Base-by-base conservation (phyloP, 2,797 vertebrate genomes). In the Chaenodraco wilsoni region DNA sequence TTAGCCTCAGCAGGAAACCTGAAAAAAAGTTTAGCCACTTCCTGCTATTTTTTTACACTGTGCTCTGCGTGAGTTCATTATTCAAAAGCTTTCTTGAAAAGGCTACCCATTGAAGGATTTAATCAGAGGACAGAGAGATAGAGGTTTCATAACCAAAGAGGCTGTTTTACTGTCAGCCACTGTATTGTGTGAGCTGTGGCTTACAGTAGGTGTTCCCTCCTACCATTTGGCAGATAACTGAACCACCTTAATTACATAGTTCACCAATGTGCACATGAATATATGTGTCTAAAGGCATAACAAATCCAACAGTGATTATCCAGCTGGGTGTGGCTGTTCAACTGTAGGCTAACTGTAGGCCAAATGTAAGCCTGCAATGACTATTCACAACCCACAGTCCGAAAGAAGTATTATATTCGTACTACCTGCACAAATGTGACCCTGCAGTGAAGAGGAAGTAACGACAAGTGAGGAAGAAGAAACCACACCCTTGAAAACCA, bases 1-100 rank as follows among this genome's bases (percentile, higher is more conserved):
- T 77, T 69, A 83, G 84, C 87, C 87, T 84, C 84, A 86, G 86
- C 92, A 93, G 90, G 92, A 93, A 94, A 89, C 83, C 59, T 62
- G 72, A 83, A 86, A 87, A 81, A 84, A 83, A 87, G 83, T 83
- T 81, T 70, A 89, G 87, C 82, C 85, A 87, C 91, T 92, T 94
- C 93, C 88, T 88, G 81, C 33, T 79, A 69, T 48, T 16, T 41
- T 41, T 83, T 82, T 58, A 74, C 72, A 77, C 71, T 46, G 57
- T 85, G 69, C 85, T 81, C 57, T 73, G 62, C 21, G 21, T 46
- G 74, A 84, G 62, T 82, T 89, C 69, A 80, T 87, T 69, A 83
- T 74, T 83, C 21, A 82, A 81, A 67, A 58, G 65, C 59, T 65
- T 50, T 54, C n/a, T 63, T 15, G 0, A 54, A 49, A 43, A 74